phyloP scores from a whole-genome alignment of 2,113 vertebrate genomes.

The Ovis aries region DNA sequence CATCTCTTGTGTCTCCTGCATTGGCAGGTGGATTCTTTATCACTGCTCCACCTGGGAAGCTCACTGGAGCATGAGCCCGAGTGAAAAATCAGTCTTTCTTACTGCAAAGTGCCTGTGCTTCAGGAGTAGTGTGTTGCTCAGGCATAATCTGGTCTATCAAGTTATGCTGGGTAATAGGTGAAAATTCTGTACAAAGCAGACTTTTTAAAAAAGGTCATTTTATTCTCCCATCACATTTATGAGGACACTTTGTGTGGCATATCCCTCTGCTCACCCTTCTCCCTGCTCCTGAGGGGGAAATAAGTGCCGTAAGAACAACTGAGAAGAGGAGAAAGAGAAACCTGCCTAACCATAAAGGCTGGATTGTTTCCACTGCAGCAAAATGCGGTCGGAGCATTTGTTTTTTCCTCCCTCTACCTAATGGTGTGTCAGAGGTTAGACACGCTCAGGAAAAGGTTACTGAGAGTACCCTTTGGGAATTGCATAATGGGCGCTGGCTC shows the following conservation, averaged over 20 bases:
- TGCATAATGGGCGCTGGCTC: constrained; percentile 53
- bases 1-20: neutral
- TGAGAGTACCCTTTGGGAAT: constrained; percentile 40
- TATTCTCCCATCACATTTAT: constrained; percentile 12
- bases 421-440: constrained; percentile 54
- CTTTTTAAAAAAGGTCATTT: neutral
- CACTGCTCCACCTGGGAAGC: neutral
- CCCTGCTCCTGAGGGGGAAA: neutral
- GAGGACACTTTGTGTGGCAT: neutral
- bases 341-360: neutral
- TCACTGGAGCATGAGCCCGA: neutral
- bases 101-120: neutral
- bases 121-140: neutral
- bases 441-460: constrained; percentile 40
- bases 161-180: neutral
- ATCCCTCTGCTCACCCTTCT: neutral
- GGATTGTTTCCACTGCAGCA: neutral
- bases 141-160: neutral
- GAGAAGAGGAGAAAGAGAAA: neutral
- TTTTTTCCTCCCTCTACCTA: constrained; percentile 40
- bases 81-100: neutral
- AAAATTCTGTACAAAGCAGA: neutral
- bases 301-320: neutral
- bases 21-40: neutral
- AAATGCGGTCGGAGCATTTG: neutral